A percentile compares a stretch with the other conserved stretches of the same genome.
Conservation (phyloP, 2,888 invertebrate genomes). For the Torymus texanus region DNA sequence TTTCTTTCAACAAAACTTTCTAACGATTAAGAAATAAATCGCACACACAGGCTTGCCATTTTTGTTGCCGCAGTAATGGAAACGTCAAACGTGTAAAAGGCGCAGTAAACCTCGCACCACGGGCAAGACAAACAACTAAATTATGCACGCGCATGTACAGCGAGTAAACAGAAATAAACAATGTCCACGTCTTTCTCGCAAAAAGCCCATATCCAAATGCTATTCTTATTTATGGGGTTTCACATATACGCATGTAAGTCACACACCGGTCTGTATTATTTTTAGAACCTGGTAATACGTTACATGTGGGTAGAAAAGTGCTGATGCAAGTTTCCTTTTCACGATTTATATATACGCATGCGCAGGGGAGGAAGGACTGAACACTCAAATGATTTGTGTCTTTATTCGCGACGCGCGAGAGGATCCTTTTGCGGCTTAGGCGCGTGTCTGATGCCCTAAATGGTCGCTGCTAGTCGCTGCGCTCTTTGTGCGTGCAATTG, state of each 20-base stretch:
- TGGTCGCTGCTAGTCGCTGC: conserved; percentile 7
- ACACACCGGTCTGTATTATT: conserved; percentile 28
- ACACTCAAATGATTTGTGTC: conserved; percentile 51
- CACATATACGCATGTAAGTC: conserved; percentile 1
- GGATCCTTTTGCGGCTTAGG: conserved; percentile 24
- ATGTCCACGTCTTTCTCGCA: not conserved
- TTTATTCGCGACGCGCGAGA: conserved; percentile 28
- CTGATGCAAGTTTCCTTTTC: conserved; percentile 50
- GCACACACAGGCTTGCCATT: too few species aligned
- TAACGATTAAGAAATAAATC: too few species aligned
- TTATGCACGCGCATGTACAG: not conserved
- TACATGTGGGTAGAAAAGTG: conserved; percentile 41
- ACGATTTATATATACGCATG: conserved; percentile 5
- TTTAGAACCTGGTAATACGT: conserved; percentile 38
- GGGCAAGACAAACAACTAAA: conserved; percentile 7
- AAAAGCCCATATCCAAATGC: conserved; percentile 1
- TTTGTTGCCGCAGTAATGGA: too few species aligned
- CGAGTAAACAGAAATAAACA: conserved; percentile 27
- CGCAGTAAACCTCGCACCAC: too few species aligned
- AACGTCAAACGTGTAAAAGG: too few species aligned
- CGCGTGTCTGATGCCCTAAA: conserved; percentile 8
- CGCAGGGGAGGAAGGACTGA: conserved; percentile 33
- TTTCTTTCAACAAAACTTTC: too few species aligned
- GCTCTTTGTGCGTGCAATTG: conserved; percentile 15
- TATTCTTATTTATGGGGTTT: conserved; percentile 42